Evolutionary conservation across 2,888 invertebrate species (phyloP), one percentile per base, ranked within the genome.

Genomic region (Campoplex capitator): DNA sequence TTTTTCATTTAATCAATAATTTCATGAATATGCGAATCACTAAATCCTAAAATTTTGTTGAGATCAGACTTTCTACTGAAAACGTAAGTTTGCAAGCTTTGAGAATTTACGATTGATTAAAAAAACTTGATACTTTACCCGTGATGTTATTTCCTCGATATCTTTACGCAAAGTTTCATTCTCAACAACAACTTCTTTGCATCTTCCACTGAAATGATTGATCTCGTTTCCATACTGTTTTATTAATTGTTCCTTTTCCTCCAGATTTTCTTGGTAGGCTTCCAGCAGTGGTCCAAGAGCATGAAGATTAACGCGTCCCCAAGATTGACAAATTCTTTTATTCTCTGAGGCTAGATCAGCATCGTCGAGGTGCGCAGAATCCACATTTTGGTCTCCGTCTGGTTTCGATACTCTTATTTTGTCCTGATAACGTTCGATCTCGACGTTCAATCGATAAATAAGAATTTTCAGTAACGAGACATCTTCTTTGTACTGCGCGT

Each of bases 341-440:
- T 95, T 87, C 92, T 94, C 91, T 89, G 94, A 56, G 90, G 93
- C 87, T 89, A 93, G 65, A 93, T 95, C 90, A 81, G 93, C 16
- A 88, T 91, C 65, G 62, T 91, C 87, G 91, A 92, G 68, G n/a
- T 85, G 83, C 89, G 91, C 87, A 77, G 74, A 56, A 91, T 51
- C 92, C 91, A 35, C 89, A 51, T 85, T 80, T n/a, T 62, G 68
- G 23, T 86, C 81, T 0, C 86, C 42, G 45, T 84, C 62, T 28
- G n/a, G 51, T 18, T 84, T 78, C 86, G 88, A 78, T 77, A 92
- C 94, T n/a, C 96, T 95, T 0, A 97, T 88, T 89, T 96, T 96
- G 90, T 97, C 97, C 94, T 98, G 98, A 92, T 97, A 97, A 2
- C 96, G 95, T 86, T 97, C 97, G 38, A 98, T 94, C 91, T 98